A percentile compares a stretch with the other conserved stretches of the same genome.
Conservation (phyloP, 2,113 vertebrate species). For the Oncorhynchus clarkii region DNA sequence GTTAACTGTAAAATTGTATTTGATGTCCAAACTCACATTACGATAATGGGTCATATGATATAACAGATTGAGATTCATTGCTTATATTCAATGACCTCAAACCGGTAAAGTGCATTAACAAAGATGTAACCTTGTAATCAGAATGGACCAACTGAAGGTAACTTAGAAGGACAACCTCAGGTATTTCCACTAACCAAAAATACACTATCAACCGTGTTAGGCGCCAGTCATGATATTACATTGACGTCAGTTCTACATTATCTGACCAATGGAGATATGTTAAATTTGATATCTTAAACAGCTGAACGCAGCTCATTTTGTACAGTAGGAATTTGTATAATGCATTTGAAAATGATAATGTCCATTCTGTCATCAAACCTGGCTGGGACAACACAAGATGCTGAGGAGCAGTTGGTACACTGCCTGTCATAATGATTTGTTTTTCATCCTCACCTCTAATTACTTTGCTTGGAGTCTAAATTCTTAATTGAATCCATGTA, state of each 20-base stretch:
- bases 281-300: not conserved
- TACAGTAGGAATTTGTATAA: not conserved
- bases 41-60: too few species aligned
- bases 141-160: too few species aligned
- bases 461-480: conserved; percentile 29
- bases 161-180: too few species aligned
- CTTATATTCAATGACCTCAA: too few species aligned
- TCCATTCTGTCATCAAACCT: not conserved
- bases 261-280: not conserved
- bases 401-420: conserved; percentile 27
- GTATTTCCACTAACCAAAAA: too few species aligned
- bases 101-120: too few species aligned
- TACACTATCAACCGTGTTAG: not conserved
- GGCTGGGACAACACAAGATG: conserved; percentile 10
- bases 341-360: not conserved
- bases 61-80: too few species aligned
- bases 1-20: too few species aligned
- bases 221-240: not conserved
- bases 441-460: conserved; percentile 39
- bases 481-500: conserved; percentile 49
- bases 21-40: too few species aligned
- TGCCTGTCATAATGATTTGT: conserved; percentile 41
- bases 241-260: not conserved
- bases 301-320: not conserved
- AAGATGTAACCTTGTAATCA: too few species aligned